phyloP scores from a whole-genome alignment of 2,888 invertebrate species.

The Nemurella pictetii region DNA sequence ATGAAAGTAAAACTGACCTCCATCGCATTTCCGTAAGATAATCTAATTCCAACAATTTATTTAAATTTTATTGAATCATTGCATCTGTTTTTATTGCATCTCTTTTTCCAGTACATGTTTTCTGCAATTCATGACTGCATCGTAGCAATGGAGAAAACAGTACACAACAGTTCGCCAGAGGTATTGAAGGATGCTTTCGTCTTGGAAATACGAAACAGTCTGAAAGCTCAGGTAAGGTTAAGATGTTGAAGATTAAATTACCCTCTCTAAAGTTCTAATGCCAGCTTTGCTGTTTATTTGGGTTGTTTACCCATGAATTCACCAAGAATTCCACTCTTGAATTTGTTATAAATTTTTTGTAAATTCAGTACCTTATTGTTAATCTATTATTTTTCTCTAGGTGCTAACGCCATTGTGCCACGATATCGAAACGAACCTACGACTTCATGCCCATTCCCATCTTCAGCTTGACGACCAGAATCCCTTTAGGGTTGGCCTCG shows the following conservation, averaged over 20 bases:
- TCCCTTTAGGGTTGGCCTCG: slow-evolving; percentile 68
- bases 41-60: neutral
- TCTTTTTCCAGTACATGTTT: slow-evolving; percentile 54
- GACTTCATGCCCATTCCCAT: slow-evolving; percentile 90
- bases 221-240: slow-evolving; percentile 39
- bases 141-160: slow-evolving; percentile 38
- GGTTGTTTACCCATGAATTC: too few species aligned
- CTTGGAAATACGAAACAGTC: slow-evolving; percentile 38
- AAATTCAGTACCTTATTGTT: too few species aligned
- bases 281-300: too few species aligned
- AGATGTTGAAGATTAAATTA: too few species aligned
- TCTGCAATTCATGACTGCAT: slow-evolving; percentile 55
- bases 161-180: slow-evolving; percentile 36
- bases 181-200: slow-evolving; percentile 38
- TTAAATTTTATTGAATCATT: too few species aligned
- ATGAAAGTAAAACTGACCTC: slow-evolving; percentile 67
- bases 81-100: slow-evolving; percentile 19
- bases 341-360: too few species aligned
- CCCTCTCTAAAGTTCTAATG: too few species aligned
- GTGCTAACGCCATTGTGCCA: slow-evolving; percentile 72
- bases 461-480: slow-evolving; percentile 74
- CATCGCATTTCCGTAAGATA: slow-evolving; percentile 61
- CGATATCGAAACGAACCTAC: slow-evolving; percentile 88
- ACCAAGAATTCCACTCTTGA: too few species aligned
- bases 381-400: slow-evolving; percentile 35